These are phyloP conservation scores for Coptotermes formosanus DNA, from an alignment of 1,140 invertebrate genomes.

Conservation along the genomic window DNA sequence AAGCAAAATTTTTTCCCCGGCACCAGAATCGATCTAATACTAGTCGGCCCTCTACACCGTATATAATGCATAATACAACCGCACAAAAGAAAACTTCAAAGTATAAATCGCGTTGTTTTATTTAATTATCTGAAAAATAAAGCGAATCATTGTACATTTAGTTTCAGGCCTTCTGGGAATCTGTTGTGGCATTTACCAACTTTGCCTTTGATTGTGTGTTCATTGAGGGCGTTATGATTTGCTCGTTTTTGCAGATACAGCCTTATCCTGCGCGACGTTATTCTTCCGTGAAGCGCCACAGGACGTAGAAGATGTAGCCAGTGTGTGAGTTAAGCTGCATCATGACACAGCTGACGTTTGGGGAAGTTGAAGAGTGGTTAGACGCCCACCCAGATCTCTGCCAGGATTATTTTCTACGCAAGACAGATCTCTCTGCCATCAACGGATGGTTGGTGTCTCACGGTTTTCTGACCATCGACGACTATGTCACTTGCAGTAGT, in stretches of 20 bases:
- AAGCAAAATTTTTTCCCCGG: too few relatives aligned
- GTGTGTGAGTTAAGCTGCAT: neutral
- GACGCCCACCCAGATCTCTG: slow-evolving; percentile 49
- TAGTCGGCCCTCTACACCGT: too few relatives aligned
- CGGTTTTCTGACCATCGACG: slow-evolving; percentile 49
- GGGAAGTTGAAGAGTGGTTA: slow-evolving; percentile 52
- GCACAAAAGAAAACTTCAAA: too few relatives aligned
- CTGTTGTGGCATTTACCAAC: too few relatives aligned
- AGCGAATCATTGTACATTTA: too few relatives aligned
- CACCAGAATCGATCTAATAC: too few relatives aligned
- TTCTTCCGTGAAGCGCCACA: neutral
- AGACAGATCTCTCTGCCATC: slow-evolving; percentile 50
- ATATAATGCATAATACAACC: too few relatives aligned
- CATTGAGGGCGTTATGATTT: neutral
- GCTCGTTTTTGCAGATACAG: neutral
- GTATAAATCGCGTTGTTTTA: too few relatives aligned
- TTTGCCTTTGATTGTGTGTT: too few relatives aligned
- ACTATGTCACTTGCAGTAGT: slow-evolving; percentile 39
- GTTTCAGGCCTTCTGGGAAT: too few relatives aligned
- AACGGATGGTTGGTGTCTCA: slow-evolving; percentile 54
- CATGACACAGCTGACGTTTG: slow-evolving; percentile 42
- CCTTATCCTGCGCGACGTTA: neutral
- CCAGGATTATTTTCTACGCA: slow-evolving; percentile 51
- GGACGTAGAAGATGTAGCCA: too few relatives aligned
- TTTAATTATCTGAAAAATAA: too few relatives aligned